phyloP scores from a whole-genome alignment of 1,140 invertebrate species.

The Dufourea novaeangliae region DNA sequence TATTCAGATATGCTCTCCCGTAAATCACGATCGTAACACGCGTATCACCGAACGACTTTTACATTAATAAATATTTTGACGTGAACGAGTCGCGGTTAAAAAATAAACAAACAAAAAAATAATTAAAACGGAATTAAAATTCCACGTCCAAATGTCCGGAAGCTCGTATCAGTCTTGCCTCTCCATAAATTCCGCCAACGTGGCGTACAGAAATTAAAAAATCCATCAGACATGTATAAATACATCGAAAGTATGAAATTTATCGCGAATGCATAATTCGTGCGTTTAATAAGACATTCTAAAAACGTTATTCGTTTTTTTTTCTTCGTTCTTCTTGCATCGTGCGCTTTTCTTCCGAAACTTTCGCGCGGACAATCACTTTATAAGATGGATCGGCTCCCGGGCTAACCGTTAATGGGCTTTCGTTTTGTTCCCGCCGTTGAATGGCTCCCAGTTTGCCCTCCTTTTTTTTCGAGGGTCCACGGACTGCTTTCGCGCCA shows the following conservation, averaged over 20 bases:
- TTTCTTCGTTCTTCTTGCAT: background rate
- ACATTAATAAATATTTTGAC: too few species aligned
- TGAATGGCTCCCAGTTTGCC: slow-evolving; percentile 47
- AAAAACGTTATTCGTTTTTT: background rate
- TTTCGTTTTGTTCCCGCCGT: slow-evolving; percentile 51
- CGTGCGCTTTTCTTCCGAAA: slow-evolving; percentile 26
- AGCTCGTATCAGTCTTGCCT: too few species aligned
- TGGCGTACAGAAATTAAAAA: too few species aligned
- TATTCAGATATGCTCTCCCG: background rate
- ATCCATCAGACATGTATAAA: too few species aligned
- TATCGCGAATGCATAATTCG: too few species aligned
- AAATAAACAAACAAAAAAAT: too few species aligned
- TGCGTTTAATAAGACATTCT: background rate
- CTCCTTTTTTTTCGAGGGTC: background rate
- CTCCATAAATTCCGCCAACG: too few species aligned
- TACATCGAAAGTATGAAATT: too few species aligned
- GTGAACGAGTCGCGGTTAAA: background rate
- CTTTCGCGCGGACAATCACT: slow-evolving; percentile 53
- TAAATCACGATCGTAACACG: too few species aligned
- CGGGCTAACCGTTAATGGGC: slow-evolving; percentile 56
- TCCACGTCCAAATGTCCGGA: too few species aligned
- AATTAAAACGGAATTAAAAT: background rate
- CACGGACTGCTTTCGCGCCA: background rate
- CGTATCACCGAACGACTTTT: background rate
- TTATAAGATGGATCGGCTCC: slow-evolving; percentile 52